Base-by-base conservation (phyloP, 2,888 invertebrate species). In the Endomychus coccineus region DNA sequence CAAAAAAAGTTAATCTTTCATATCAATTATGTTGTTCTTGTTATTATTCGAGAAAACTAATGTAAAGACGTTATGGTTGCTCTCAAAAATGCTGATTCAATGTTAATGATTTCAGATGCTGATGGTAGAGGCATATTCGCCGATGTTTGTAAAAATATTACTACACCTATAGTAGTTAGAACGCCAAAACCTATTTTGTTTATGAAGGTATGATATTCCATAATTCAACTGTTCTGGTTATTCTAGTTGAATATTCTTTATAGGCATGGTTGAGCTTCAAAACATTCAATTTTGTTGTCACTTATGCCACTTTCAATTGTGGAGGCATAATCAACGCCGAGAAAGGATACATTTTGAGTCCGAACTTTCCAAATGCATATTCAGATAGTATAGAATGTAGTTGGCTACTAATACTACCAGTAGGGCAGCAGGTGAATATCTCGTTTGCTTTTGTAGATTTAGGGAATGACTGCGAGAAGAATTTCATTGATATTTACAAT, bases 241-340 rank as follows among this genome's bases (percentile, higher is more conserved):
- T 6, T 19, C n/a, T 19, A 7, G 21, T n/a, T 7, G 21, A 19
- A 19, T 19, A 19, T 19, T n/a, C n/a, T n/a, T n/a, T n/a, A n/a
- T n/a, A n/a, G n/a, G n/a, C n/a, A n/a, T n/a, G n/a, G n/a, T n/a
- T n/a, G n/a, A n/a, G 30, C 27, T 33, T 9, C 12, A 13, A 33
- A 11, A 14, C 31, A 14, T 50, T 75, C 13, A 59, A 66, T 40
- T 78, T 75, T 50, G 62, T 68, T 22, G 52, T 83, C 2, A 58
- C 62, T 0, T 88, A 83, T 56, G 69, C 72, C 40, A 71, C 72
- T 37, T 71, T 78, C 48, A 59, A 70, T 2, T 89, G 89, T 55
- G 89, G 89, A 10, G 87, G 85, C 2, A 44, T 69, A 4, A 39
- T 79, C 2, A 45, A 38, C 3, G 64, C 59, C 3, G 52, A 71